Percentiles rank a stretch among this genome's conserved stretches.
phyloP scores from a whole-genome alignment of 2,113 vertebrate genomes.

The Leptosomus discolor region DNA sequence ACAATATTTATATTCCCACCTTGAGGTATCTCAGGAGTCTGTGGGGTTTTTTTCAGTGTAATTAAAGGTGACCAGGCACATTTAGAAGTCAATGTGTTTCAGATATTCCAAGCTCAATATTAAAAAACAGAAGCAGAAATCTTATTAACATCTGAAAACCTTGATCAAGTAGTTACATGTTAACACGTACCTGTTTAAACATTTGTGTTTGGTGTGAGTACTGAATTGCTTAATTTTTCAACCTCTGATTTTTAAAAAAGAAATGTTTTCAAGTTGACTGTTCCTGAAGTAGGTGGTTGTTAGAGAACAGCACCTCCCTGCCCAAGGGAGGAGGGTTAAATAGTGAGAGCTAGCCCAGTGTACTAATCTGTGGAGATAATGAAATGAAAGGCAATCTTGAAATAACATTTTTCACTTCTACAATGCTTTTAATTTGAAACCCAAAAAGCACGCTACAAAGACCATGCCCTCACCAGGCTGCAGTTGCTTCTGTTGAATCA shows the following conservation, averaged over 20 bases:
- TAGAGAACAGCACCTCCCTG: neutral
- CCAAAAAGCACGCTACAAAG: neutral
- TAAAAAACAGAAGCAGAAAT: neutral
- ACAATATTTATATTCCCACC: neutral
- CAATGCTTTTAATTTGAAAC: neutral
- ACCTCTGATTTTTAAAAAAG: accelerated
- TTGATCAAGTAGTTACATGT: neutral
- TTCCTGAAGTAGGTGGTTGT: neutral
- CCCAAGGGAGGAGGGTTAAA: neutral
- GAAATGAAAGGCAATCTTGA: neutral
- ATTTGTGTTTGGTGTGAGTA: neutral
- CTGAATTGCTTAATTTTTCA: neutral
- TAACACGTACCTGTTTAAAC: neutral
- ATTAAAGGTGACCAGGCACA: neutral
- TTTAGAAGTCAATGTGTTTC: neutral
- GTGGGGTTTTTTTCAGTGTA: neutral
- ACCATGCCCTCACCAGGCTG: neutral
- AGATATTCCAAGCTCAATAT: neutral
- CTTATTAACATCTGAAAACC: neutral
- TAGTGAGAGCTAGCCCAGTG: neutral
- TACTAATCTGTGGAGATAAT: neutral
- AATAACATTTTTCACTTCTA: neutral
- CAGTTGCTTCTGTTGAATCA: neutral
- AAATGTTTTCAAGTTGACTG: neutral
- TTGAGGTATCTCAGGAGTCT: neutral